Percentiles rank a stretch among this genome's conserved stretches.
Evolutionary conservation across 2,797 vertebrate species (phyloP).

Genomic region (Eleutherodactylus coqui): DNA sequence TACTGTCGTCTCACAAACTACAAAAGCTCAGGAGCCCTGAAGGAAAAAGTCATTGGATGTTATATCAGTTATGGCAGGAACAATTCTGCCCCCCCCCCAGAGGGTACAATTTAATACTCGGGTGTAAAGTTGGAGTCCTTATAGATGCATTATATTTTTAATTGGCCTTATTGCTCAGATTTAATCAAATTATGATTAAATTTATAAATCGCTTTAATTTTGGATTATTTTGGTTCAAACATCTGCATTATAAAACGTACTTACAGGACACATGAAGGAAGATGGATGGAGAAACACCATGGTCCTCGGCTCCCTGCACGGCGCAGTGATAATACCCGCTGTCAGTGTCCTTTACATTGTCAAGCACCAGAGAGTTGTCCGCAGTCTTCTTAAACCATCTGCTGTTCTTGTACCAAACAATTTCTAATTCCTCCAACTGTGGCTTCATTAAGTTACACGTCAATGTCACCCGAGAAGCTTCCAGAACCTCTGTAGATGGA

Average conservation of each 20-base stretch:
- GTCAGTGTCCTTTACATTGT: constrained; percentile 58
- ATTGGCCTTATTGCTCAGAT: no score
- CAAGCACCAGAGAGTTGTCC: constrained; percentile 44
- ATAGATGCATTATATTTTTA: no score
- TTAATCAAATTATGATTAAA: not conserved
- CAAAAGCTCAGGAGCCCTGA: no score
- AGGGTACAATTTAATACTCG: no score
- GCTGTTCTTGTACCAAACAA: constrained; percentile 74
- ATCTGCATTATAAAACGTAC: constrained; percentile 35
- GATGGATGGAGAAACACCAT: constrained; percentile 44
- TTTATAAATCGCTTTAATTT: not conserved
- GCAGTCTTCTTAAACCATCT: constrained; percentile 49
- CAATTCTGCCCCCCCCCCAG: no score
- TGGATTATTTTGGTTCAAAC: not conserved
- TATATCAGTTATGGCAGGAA: no score
- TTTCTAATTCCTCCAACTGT: constrained; percentile 30
- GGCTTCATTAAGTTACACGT: constrained; percentile 66
- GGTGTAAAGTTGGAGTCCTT: no score
- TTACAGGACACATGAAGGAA: constrained; percentile 72
- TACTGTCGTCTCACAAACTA: no score
- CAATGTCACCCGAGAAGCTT: constrained; percentile 71
- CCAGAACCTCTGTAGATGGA: constrained; percentile 70
- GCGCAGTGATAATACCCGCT: constrained; percentile 74
- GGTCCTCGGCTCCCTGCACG: not conserved
- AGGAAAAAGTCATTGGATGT: no score